Evolutionary conservation across 2,113 vertebrate species (phyloP).

Genomic region (Neotoma lepida): DNA sequence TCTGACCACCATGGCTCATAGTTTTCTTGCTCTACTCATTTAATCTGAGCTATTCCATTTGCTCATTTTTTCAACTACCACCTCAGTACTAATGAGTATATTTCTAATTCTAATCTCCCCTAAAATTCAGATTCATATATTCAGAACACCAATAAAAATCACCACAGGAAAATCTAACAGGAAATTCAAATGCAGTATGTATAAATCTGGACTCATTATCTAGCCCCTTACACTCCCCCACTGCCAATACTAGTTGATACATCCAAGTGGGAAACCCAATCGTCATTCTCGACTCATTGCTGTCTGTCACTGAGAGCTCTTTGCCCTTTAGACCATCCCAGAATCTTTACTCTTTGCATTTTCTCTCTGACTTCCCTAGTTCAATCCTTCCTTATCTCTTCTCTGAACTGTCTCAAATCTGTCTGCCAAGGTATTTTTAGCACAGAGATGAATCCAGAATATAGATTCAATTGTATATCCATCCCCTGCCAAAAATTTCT

Average conservation of each 20-base stretch:
- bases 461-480: slow-evolving; percentile 44
- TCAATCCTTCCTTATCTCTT: slow-evolving; percentile 23
- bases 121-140: background rate
- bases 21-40: slow-evolving; percentile 15
- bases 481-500: slow-evolving; percentile 18
- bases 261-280: background rate
- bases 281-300: slow-evolving; percentile 1
- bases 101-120: slow-evolving; percentile 19
- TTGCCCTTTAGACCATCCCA: background rate
- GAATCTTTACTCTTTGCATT: slow-evolving; percentile 26
- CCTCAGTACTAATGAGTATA: background rate
- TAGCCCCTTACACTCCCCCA: background rate
- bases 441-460: slow-evolving; percentile 51
- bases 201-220: slow-evolving; percentile 18
- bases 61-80: slow-evolving; percentile 39
- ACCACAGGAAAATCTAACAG: background rate
- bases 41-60: background rate
- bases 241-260: background rate
- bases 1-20: background rate
- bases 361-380: background rate
- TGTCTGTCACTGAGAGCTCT: background rate
- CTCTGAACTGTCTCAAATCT: slow-evolving; percentile 37
- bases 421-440: slow-evolving; percentile 30
- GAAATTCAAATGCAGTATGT: slow-evolving; percentile 10
- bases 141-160: slow-evolving; percentile 1